Evolutionary conservation across 2,113 vertebrate genomes (phyloP), one percentile per base, ranked within the genome.

Genomic region (Vulpes lagopus): DNA sequence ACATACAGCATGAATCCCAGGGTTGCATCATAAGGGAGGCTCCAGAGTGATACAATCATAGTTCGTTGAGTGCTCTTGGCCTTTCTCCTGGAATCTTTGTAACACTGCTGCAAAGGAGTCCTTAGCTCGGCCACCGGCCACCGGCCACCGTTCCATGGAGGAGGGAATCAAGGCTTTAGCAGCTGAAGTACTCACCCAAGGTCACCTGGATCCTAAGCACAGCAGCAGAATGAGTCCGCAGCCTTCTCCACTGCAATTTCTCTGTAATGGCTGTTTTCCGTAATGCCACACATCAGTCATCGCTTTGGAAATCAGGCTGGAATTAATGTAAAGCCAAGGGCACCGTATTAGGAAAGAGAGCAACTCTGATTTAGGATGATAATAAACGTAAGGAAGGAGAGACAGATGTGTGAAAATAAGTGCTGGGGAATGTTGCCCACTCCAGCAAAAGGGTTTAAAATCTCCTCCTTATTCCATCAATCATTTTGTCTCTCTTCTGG

Each of bases 231-330:
- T 8, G 35, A 51, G 60, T 1, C 62, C 2, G 22, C 15, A 3
- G 49, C 14, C 71, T 88, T 71, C 91, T 62, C 32, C 55, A 9
- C 32, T 8, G 57, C 67, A 12, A 14, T 27, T 38, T 32, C 32
- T 78, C 69, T 51, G 60, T 38, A 19, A n/a, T 5, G 35, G 62
- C 89, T 60, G 30, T 57, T 91, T 59, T 93, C 38, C 14, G 59
- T 53, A 53, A 49, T 0, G 32, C 38, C 65, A 43, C 11, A 20
- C n/a, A 5, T n/a, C 19, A 62, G 64, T 89, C 78, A 49, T 93
- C 87, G 71, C 76, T 93, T 43, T 69, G 79, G 90, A 97, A 84
- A 95, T 57, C 59, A 67, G 17, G 22, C 67, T 11, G n/a, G 87
- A 69, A 38, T 94, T 74, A 32, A 92, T 27, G 2, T 8, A 88